These are phyloP conservation scores for Orcinus orca DNA, from an alignment of 2,113 vertebrate species.

Conservation along the genomic window DNA sequence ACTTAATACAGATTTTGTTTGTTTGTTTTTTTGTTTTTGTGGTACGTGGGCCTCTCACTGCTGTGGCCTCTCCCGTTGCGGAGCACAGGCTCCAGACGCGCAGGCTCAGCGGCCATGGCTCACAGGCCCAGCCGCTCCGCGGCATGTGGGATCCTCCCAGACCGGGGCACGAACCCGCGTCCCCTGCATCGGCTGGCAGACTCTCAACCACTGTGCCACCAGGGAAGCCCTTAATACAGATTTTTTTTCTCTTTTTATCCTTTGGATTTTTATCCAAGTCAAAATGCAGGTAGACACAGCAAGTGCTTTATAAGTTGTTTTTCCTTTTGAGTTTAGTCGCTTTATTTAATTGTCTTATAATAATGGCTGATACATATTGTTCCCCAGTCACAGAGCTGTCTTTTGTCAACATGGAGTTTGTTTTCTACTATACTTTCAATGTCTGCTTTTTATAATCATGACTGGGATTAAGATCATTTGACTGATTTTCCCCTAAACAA, in stretches of 20 bases:
- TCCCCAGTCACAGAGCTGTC: not conserved
- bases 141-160: too few species aligned
- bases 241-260: not conserved
- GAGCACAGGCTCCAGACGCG: too few species aligned
- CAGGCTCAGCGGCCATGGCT: too few species aligned
- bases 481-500: slow-evolving; percentile 53
- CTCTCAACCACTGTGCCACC: too few species aligned
- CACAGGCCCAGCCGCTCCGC: too few species aligned
- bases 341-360: slow-evolving; percentile 36
- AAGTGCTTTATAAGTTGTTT: not conserved
- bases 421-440: not conserved
- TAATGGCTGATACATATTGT: slow-evolving; percentile 12
- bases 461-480: slow-evolving; percentile 25
- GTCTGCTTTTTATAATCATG: slow-evolving; percentile 39
- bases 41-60: too few species aligned
- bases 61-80: too few species aligned
- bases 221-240: too few species aligned
- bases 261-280: not conserved
- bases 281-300: not conserved
- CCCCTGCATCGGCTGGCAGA: too few species aligned
- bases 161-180: too few species aligned
- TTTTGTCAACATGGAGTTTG: not conserved
- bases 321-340: not conserved
- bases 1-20: not conserved
- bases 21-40: too few species aligned